These are phyloP conservation scores for Gymnodraco acuticeps DNA, from an alignment of 2,797 vertebrate species.

Conservation along the genomic window DNA sequence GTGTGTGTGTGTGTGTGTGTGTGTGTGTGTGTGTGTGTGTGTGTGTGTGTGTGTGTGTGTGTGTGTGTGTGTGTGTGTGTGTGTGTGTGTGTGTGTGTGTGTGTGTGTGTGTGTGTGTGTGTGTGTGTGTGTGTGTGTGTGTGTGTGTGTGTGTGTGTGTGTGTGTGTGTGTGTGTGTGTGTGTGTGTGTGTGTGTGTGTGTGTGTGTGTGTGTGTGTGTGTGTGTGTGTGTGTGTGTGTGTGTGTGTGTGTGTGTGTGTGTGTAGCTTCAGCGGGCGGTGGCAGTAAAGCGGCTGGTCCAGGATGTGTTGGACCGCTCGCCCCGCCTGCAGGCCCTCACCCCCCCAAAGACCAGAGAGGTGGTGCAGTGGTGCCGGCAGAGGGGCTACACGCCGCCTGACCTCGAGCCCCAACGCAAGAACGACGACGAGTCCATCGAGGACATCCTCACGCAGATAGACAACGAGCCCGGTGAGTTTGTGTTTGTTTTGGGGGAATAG, in stretches of 20 bases:
- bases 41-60: no score
- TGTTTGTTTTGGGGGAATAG: not conserved
- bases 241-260: not conserved
- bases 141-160: no score
- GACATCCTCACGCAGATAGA: constrained; percentile 97
- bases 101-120: no score
- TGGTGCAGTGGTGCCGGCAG: constrained; percentile 96
- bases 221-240: no score
- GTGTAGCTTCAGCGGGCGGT: constrained; percentile 95
- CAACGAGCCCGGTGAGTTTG: constrained; percentile 90
- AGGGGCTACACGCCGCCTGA: constrained; percentile 93
- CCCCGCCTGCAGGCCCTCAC: constrained; percentile 90
- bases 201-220: no score
- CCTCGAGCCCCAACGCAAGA: constrained; percentile 85
- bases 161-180: no score
- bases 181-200: no score
- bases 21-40: no score
- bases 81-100: no score
- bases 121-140: no score
- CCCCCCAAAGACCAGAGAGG: constrained; percentile 93
- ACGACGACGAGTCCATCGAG: constrained; percentile 93
- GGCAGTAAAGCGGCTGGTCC: constrained; percentile 92
- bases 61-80: no score
- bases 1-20: no score
- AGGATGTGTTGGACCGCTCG: constrained; percentile 92